Base-by-base conservation (phyloP, 2,113 vertebrate genomes). In the Notarius lentiginosus region DNA sequence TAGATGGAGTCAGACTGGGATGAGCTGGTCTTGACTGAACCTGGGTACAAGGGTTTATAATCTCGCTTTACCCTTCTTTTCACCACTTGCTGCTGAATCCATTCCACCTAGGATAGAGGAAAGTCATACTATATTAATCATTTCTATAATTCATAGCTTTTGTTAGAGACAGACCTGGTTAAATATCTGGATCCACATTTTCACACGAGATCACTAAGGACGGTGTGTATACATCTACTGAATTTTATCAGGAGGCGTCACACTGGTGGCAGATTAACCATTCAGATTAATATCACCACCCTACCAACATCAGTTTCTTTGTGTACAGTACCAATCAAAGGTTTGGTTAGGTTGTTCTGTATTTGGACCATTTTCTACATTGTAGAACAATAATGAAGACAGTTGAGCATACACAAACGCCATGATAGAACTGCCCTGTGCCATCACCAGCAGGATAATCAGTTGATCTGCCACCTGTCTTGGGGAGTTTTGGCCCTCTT, bases 51-150 rank as follows among this genome's bases (percentile, higher is more conserved):
- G 86, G 93, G 89, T 92, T 98, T 99, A 94, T 97, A 99, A 96
- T 99, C 98, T 91, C 98, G 96, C 93, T 99, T 99, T 92, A 95
- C 97, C 90, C 98, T 96, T 93, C 95, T 96, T 94, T 96, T 98
- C 61, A 99, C 97, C 93, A 99, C 97, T 94, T 99, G 98, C 91
- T 99, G 98, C 92, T 99, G 95, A 92, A 99, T 96, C 98, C 98
- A 99, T 90, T 99, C 96, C 95, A 99, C 98, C 98, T 99, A 70
- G 85, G 18, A 85, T 41, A 83, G 81, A 92, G 90, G 83, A 84
- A 91, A 12, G 49, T 79, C 20, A 80, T 6, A 49, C 65, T 34
- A 70, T 7, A 24, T 84, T 55, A 56, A 84, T 22, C 34, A 18
- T 9, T 55, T 24, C 11, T 14, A 34, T 12, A 20, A 34, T 56